These are phyloP conservation scores for Drosophila pandora DNA, from an alignment of 1,140 invertebrate species.

Conservation along the genomic window DNA sequence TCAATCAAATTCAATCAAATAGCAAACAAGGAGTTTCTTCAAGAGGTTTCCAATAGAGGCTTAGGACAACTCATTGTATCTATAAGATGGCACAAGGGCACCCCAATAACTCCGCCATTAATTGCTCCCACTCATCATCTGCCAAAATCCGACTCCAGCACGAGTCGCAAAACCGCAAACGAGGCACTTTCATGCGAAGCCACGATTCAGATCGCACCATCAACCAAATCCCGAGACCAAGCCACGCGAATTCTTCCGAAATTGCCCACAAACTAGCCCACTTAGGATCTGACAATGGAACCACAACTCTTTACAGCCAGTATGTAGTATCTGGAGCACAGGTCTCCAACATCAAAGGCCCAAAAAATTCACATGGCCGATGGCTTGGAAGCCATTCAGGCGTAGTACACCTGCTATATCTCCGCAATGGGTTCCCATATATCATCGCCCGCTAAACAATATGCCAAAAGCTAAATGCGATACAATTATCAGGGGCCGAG, in stretches of 20 bases:
- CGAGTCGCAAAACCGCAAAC: slow-evolving; percentile 48
- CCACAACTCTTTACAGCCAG: slow-evolving; percentile 31
- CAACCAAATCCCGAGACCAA: slow-evolving; percentile 25
- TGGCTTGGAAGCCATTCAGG: slow-evolving; percentile 1
- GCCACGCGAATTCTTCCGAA: slow-evolving; percentile 70
- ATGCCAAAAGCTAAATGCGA: slow-evolving; percentile 75
- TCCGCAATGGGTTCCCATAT: slow-evolving; percentile 50
- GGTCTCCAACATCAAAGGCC: slow-evolving; percentile 36
- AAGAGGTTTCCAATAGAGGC: no score
- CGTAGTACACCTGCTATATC: slow-evolving; percentile 47
- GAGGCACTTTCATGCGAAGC: slow-evolving; percentile 70
- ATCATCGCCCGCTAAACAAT: slow-evolving; percentile 73
- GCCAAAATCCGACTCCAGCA: slow-evolving; percentile 6
- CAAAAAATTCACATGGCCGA: slow-evolving; percentile 18
- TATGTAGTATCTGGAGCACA: slow-evolving; percentile 43
- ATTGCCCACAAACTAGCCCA: slow-evolving; percentile 77
- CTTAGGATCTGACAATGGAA: slow-evolving; percentile 65
- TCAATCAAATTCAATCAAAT: not conserved
- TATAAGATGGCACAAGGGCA: slow-evolving; percentile 11
- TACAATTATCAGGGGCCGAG: slow-evolving; percentile 72
- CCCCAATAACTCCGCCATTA: slow-evolving; percentile 18
- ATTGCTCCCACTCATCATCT: slow-evolving; percentile 47
- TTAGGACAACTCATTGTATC: no score
- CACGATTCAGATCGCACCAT: slow-evolving; percentile 52
- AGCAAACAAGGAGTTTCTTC: no score